Percentiles rank a stretch among this genome's conserved stretches.
These are phyloP conservation scores for Aradus depressus DNA, from an alignment of 2,888 invertebrate species.

Conservation along the genomic window DNA sequence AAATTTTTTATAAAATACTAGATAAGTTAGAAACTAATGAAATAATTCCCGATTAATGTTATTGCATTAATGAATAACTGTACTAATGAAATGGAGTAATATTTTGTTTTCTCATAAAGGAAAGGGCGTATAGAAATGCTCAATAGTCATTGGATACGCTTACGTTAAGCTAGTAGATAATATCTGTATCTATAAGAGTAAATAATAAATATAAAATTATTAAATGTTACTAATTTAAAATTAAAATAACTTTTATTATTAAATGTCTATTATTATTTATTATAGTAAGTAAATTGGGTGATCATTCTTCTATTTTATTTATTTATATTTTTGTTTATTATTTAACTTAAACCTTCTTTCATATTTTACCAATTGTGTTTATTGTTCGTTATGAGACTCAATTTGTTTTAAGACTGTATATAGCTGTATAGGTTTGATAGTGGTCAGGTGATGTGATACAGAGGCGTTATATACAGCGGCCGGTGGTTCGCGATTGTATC, in stretches of 20 bases:
- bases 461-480: too few relatives aligned
- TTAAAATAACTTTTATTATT: not conserved
- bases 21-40: too few relatives aligned
- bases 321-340: too few relatives aligned
- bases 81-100: too few relatives aligned
- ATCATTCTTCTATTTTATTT: slow-evolving; percentile 1
- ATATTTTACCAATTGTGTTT: too few relatives aligned
- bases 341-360: too few relatives aligned
- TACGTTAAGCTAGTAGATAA: slow-evolving; percentile 17
- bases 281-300: not conserved
- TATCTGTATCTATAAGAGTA: slow-evolving; percentile 1
- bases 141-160: slow-evolving; percentile 23
- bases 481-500: too few relatives aligned
- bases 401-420: slow-evolving; percentile 18
- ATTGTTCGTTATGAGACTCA: too few relatives aligned
- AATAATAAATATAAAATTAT: not conserved
- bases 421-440: slow-evolving; percentile 14
- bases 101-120: too few relatives aligned
- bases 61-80: too few relatives aligned
- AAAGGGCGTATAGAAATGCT: slow-evolving; percentile 19
- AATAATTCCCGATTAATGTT: too few relatives aligned
- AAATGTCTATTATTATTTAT: slow-evolving; percentile 2
- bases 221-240: not conserved
- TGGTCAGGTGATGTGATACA: slow-evolving; percentile 18
- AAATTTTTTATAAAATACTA: too few relatives aligned